Conservation (phyloP, 2,888 invertebrate genomes). For the Orthonevra nobilis region DNA sequence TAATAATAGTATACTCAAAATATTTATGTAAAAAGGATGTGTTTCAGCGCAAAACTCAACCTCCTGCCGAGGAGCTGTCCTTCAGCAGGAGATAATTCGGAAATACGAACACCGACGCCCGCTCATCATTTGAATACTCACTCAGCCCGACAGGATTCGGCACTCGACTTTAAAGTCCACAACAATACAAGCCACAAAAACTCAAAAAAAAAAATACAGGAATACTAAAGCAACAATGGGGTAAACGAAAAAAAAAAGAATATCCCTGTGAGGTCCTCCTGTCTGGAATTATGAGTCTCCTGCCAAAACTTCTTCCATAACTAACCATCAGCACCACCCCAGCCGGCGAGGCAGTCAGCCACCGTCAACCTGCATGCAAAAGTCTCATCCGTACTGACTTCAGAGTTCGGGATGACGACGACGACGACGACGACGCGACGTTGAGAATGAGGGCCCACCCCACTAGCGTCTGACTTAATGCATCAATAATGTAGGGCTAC, state of each 20-base stretch:
- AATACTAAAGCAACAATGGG: slow-evolving; percentile 36
- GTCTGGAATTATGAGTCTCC: slow-evolving; percentile 62
- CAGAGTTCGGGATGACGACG: slow-evolving; percentile 33
- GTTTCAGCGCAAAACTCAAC: no score
- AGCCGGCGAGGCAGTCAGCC: neutral
- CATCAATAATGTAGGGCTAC: slow-evolving; percentile 69
- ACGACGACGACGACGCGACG: slow-evolving; percentile 17
- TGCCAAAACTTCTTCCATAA: slow-evolving; percentile 57
- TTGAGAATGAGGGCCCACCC: slow-evolving; percentile 44
- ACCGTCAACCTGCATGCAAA: slow-evolving; percentile 50
- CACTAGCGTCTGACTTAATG: slow-evolving; percentile 65
- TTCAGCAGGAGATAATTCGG: no score
- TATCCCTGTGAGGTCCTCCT: slow-evolving; percentile 60
- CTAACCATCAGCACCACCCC: slow-evolving; percentile 27
- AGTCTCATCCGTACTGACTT: slow-evolving; percentile 14
- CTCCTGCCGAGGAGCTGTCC: no score
- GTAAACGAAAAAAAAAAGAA: slow-evolving; percentile 11
- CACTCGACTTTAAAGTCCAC: no score
- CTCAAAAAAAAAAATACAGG: slow-evolving; percentile 38
- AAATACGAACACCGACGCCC: slow-evolving; percentile 1
- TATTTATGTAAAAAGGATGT: neutral
- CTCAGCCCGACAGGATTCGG: neutral
- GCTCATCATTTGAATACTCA: slow-evolving; percentile 14
- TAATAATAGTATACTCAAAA: slow-evolving; percentile 23
- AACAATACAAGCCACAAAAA: slow-evolving; percentile 5